Conservation (phyloP, 2,888 invertebrate species). For the Trisateles emortualis region DNA sequence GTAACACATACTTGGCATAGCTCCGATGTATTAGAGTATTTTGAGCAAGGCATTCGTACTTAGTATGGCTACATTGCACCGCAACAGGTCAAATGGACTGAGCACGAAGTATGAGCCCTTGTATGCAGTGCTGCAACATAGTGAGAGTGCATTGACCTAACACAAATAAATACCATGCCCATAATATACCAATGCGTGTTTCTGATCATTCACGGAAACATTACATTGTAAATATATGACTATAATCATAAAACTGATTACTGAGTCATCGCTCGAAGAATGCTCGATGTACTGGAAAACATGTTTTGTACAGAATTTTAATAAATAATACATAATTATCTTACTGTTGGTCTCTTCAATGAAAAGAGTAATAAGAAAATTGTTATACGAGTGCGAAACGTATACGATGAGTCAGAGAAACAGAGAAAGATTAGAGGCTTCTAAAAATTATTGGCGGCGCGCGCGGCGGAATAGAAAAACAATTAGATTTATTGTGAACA, state of each 20-base stretch:
- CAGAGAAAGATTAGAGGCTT: no score
- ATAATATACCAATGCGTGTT: slow-evolving; percentile 60
- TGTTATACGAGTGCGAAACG: no score
- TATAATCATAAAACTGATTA: slow-evolving; percentile 16
- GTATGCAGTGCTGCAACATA: slow-evolving; percentile 57
- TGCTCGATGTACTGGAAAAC: not conserved
- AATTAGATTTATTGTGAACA: no score
- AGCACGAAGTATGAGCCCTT: slow-evolving; percentile 32
- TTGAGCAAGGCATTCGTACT: slow-evolving; percentile 9
- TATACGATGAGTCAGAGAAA: no score
- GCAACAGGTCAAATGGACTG: slow-evolving; percentile 26
- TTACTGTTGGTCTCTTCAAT: no score
- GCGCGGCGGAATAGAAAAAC: no score
- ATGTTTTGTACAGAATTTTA: no score
- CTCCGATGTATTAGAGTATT: slow-evolving; percentile 10
- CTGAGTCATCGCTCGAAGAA: not conserved
- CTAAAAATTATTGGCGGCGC: no score
- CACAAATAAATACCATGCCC: slow-evolving; percentile 69
- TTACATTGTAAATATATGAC: slow-evolving; percentile 46
- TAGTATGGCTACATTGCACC: slow-evolving; percentile 8
- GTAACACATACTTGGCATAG: slow-evolving; percentile 6
- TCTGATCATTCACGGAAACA: slow-evolving; percentile 70
- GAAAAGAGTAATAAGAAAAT: no score
- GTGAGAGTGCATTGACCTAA: slow-evolving; percentile 69
- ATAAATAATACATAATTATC: no score